Evolutionary conservation across 2,797 vertebrate species (phyloP), one percentile per base, ranked within the genome.

Genomic region (Pangasius larnaudii): DNA sequence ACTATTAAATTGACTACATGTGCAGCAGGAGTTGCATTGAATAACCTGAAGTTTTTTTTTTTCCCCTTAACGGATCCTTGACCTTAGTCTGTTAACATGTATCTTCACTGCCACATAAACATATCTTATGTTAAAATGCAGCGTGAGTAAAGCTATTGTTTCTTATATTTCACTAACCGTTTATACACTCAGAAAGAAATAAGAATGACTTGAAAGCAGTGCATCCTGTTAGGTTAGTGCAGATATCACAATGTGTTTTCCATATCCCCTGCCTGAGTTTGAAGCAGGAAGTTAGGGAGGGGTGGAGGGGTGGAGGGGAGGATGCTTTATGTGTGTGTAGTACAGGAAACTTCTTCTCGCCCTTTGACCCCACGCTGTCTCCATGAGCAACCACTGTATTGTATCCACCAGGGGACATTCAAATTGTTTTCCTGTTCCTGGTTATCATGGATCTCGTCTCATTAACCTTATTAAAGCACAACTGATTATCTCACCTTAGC

Each of bases 201-300:
- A 18, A 9, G n/a, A 84, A 53, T 36, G 19, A 78, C 58, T 58
- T 79, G 61, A 56, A 88, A 88, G 82, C 86, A 86, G 59, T 87
- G 81, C 85, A 88, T 91, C 89, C 92, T 91, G 91, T 91, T 90
- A 30, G 85, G 58, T 87, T 86, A 27, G 81, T 49, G 56, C 80
- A 56, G 36, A 81, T 71, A 74, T 91, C 71, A 88, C 89, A 91
- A 46, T 92, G 91, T 74, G 46, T 93, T 94, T 94, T 92, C 93
- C 94, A 94, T 92, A 90, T 93, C 90, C 92, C 90, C 77, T 92
- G 69, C 84, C 92, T 91, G 91, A 89, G 72, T 67, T 88, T 85
- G 36, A 91, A 94, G 93, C 94, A 95, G 95, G 95, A 96, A 95
- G 93, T 90, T 89, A 93, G 90, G 91, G 91, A 91, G 90, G 90